A percentile compares a stretch with the other conserved stretches of the same genome.
phyloP scores from a whole-genome alignment of 2,888 invertebrate species.

The Rhagonycha fulva region DNA sequence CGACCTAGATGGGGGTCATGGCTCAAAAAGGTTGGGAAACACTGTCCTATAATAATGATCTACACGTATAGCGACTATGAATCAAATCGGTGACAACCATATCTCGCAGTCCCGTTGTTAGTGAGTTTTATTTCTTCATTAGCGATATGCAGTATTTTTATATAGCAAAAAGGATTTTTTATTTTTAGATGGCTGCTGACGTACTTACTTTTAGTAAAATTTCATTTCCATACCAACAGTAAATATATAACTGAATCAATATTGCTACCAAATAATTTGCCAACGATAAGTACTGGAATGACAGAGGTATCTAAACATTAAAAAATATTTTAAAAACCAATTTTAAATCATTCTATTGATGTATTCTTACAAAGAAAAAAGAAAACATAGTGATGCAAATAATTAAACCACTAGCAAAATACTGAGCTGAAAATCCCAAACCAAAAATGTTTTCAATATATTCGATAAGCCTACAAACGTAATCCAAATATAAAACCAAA shows the following conservation, averaged over 20 bases:
- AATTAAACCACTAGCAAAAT: slow-evolving; percentile 17
- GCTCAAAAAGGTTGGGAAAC: no score
- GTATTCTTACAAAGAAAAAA: slow-evolving; percentile 21
- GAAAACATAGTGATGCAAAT: slow-evolving; percentile 24
- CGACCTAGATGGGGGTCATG: no score
- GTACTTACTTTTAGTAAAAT: slow-evolving; percentile 27
- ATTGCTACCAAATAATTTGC: slow-evolving; percentile 12
- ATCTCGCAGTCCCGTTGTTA: no score
- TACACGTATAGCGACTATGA: no score
- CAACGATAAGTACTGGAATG: slow-evolving; percentile 13
- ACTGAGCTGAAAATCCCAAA: slow-evolving; percentile 22
- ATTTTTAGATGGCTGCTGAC: no score
- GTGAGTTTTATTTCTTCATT: no score
- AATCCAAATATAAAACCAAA: no score
- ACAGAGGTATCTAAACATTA: slow-evolving; percentile 1
- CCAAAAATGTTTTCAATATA: slow-evolving; percentile 15
- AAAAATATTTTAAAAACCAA: no score
- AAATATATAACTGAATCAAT: slow-evolving; percentile 24
- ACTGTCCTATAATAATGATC: no score
- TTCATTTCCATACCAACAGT: slow-evolving; percentile 32
- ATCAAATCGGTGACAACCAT: no score
- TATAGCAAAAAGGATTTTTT: no score
- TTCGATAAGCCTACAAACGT: slow-evolving; percentile 13
- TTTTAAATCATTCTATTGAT: background rate
- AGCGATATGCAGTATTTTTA: no score